phyloP scores from a whole-genome alignment of 2,797 vertebrate genomes.

The Neosilurus hyrtlii region DNA sequence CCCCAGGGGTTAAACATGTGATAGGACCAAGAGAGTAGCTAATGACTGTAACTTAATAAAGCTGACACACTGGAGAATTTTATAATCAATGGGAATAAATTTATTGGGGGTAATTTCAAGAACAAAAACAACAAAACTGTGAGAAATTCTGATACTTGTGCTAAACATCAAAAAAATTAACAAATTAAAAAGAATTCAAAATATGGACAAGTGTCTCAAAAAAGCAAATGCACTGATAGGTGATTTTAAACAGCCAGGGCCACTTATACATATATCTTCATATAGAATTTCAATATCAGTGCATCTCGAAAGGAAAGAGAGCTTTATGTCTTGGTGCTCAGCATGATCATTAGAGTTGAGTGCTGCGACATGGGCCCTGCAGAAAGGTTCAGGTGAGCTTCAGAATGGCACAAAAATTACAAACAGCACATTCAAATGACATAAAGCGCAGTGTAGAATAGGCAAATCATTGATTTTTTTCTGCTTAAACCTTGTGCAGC shows the following conservation, averaged over 20 bases:
- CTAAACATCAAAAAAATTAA: background rate
- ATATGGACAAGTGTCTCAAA: background rate
- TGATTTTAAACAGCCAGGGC: background rate
- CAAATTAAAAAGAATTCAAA: no score
- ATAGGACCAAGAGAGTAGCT: background rate
- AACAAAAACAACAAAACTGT: no score
- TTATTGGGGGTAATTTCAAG: background rate
- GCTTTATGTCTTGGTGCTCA: background rate
- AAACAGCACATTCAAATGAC: conserved; percentile 50
- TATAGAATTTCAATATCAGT: background rate
- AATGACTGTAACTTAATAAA: background rate
- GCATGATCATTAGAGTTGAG: background rate
- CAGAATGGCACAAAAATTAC: conserved; percentile 52
- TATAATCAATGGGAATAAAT: background rate
- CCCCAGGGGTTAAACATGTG: background rate
- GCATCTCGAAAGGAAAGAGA: background rate
- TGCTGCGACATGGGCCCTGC: background rate
- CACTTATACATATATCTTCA: no score
- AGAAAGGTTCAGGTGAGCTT: conserved; percentile 47
- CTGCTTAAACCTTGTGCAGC: conserved; percentile 63
- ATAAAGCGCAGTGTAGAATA: conserved; percentile 57
- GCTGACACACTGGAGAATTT: background rate
- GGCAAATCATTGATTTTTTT: conserved; percentile 69
- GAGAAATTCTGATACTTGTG: background rate
- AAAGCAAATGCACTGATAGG: background rate